Percentiles rank a stretch among this genome's conserved stretches.
phyloP scores from a whole-genome alignment of 2,797 vertebrate genomes.

The Acanthopagrus latus region DNA sequence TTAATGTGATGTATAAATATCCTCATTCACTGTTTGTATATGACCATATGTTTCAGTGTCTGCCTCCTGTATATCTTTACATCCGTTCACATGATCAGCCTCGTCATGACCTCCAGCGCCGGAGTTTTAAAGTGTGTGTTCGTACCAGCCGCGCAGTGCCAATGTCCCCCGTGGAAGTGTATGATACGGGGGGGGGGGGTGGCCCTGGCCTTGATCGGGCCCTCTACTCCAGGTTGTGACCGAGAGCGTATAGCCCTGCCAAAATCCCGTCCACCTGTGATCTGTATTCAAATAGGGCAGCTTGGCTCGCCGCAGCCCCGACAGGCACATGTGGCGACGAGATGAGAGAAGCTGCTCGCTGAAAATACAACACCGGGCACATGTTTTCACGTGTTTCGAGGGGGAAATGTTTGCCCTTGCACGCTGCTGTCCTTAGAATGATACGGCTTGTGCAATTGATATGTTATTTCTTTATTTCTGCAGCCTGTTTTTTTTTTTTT shows the following conservation, averaged over 20 bases:
- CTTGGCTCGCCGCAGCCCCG: slow-evolving; percentile 47
- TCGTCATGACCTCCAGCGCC: not conserved
- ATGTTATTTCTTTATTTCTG: slow-evolving; percentile 20
- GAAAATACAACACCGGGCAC: slow-evolving; percentile 35
- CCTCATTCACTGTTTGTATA: slow-evolving; percentile 22
- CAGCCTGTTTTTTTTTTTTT: slow-evolving; percentile 12
- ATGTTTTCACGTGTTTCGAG: slow-evolving; percentile 29
- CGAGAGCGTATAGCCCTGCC: slow-evolving; percentile 49
- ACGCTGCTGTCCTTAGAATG: not conserved
- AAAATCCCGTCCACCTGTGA: slow-evolving; percentile 62
- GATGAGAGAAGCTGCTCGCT: slow-evolving; percentile 28
- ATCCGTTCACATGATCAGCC: slow-evolving; percentile 14
- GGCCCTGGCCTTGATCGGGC: slow-evolving; percentile 62
- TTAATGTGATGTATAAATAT: slow-evolving; percentile 41
- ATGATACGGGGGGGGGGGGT: slow-evolving; percentile 36
- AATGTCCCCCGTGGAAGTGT: slow-evolving; percentile 51
- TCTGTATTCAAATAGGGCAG: slow-evolving; percentile 68
- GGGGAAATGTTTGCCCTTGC: slow-evolving; percentile 6
- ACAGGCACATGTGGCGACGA: slow-evolving; percentile 32
- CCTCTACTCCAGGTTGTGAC: slow-evolving; percentile 65
- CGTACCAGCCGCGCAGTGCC: slow-evolving; percentile 25
- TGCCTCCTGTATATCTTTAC: slow-evolving; percentile 15
- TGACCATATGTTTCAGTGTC: slow-evolving; percentile 15
- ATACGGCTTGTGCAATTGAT: not conserved
- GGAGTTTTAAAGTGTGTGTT: slow-evolving; percentile 26